Evolutionary conservation across 2,797 vertebrate genomes (phyloP).

Genomic region (Gymnoscopelus braueri): DNA sequence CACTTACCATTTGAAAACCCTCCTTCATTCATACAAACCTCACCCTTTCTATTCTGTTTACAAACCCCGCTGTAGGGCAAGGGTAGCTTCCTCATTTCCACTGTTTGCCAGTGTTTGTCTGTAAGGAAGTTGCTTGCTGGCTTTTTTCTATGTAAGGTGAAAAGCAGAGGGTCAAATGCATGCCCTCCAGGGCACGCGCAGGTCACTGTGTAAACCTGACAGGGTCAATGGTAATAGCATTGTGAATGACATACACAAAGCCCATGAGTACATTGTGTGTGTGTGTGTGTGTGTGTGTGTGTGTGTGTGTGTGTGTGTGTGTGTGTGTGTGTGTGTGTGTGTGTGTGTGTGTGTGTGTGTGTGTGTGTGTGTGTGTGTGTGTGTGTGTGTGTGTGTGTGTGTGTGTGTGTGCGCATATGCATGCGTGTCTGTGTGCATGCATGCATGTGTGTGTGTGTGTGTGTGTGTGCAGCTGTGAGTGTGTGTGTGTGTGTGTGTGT

Average conservation of each 20-base stretch:
- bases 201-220: constrained; percentile 57
- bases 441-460: constrained; percentile 3
- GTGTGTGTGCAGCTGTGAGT: background rate
- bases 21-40: constrained; percentile 64
- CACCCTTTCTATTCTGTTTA: constrained; percentile 71
- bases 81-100: constrained; percentile 65
- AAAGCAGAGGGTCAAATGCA: constrained; percentile 71
- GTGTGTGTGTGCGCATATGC: background rate
- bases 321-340: too few species aligned
- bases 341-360: constrained; percentile 1
- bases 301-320: too few species aligned
- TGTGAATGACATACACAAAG: constrained; percentile 19
- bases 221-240: constrained; percentile 32
- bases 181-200: constrained; percentile 56
- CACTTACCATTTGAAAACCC: constrained; percentile 78
- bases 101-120: constrained; percentile 56
- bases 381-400: background rate
- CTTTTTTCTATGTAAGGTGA: constrained; percentile 69
- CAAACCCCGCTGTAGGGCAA: constrained; percentile 66
- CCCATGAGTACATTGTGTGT: too few species aligned
- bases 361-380: background rate
- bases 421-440: background rate
- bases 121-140: constrained; percentile 79
- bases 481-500: background rate
- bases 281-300: background rate